A percentile compares a stretch with the other conserved stretches of the same genome.
Conservation (phyloP, 2,797 vertebrate species). For the Chelonia mydas region DNA sequence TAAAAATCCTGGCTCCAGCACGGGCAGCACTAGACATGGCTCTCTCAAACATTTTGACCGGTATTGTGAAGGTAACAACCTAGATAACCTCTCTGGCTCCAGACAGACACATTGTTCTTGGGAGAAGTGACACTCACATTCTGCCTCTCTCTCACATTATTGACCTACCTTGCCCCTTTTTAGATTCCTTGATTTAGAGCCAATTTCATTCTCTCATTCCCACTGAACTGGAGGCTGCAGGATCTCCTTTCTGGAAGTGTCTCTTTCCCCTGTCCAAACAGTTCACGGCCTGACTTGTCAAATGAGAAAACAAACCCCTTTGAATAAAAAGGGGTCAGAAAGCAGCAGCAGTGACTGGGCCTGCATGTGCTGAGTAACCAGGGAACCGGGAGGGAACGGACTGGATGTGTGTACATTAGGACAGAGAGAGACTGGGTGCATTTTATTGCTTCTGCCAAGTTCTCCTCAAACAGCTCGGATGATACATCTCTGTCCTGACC, state of each 20-base stretch:
- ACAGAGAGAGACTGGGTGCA: background rate
- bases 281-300: background rate
- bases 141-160: background rate
- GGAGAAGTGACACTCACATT: background rate
- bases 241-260: background rate
- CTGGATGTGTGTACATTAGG: background rate
- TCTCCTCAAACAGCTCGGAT: background rate
- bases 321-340: background rate
- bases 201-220: background rate
- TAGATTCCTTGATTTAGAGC: background rate
- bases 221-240: background rate
- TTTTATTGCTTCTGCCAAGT: background rate
- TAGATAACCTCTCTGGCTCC: background rate
- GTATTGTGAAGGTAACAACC: background rate
- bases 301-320: background rate
- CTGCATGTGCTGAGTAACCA: rapidly evolving
- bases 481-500: background rate
- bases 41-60: background rate
- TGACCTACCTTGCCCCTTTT: background rate
- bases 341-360: background rate
- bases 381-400: background rate
- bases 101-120: background rate
- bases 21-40: background rate
- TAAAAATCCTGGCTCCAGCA: background rate
- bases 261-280: background rate